phyloP scores from a whole-genome alignment of 2,797 vertebrate genomes.

The Neoniphon sammara region DNA sequence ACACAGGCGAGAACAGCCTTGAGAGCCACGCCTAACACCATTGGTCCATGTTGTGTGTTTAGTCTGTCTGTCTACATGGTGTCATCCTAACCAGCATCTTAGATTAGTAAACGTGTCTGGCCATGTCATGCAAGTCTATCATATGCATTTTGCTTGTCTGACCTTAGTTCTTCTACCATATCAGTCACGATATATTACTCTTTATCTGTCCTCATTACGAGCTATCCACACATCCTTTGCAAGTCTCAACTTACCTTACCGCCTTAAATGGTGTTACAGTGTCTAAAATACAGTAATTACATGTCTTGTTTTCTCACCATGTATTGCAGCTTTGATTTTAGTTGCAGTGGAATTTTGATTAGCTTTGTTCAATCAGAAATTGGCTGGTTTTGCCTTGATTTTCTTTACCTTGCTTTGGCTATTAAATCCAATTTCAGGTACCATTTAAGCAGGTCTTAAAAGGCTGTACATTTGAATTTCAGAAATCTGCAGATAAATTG shows the following conservation, averaged over 20 bases:
- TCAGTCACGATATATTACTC: conserved; percentile 1
- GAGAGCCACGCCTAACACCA: conserved; percentile 10
- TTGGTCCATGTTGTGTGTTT: conserved; percentile 38
- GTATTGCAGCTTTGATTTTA: too few relatives aligned
- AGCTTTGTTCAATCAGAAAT: too few relatives aligned
- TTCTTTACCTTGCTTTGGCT: too few relatives aligned
- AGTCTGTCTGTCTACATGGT: conserved; percentile 35
- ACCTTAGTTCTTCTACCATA: conserved; percentile 14
- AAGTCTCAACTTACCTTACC: background rate
- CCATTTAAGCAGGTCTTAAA: too few relatives aligned
- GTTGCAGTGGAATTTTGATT: too few relatives aligned
- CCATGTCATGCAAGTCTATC: conserved; percentile 9
- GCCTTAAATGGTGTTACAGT: background rate
- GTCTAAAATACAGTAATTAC: background rate
- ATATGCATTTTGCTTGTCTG: conserved; percentile 35
- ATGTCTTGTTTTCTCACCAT: too few relatives aligned
- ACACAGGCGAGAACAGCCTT: conserved; percentile 33
- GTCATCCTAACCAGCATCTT: conserved; percentile 20
- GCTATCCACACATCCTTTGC: background rate
- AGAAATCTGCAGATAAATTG: too few relatives aligned
- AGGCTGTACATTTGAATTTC: too few relatives aligned
- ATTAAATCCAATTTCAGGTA: too few relatives aligned
- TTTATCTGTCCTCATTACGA: conserved; percentile 5
- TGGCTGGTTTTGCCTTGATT: too few relatives aligned
- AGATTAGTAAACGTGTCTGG: conserved; percentile 29